Conservation (phyloP, 2,888 invertebrate genomes). For the Galerucella nymphaeae region DNA sequence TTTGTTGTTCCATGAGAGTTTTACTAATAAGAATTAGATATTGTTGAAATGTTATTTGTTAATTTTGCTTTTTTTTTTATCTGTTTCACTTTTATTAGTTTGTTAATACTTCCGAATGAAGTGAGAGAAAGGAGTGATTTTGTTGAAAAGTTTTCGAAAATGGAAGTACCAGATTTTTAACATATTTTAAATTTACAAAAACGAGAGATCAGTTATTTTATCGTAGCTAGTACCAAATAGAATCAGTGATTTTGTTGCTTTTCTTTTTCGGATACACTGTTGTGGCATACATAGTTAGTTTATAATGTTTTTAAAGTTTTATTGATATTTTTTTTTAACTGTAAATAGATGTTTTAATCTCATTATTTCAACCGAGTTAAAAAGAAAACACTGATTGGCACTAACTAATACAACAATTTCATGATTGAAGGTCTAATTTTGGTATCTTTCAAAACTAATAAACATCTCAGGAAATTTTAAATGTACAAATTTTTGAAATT, state of each 20-base stretch:
- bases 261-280: not conserved
- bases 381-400: constrained; percentile 4
- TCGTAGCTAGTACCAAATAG: constrained; percentile 16
- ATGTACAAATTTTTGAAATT: not conserved
- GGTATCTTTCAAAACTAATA: not conserved
- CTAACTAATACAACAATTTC: not conserved
- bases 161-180: constrained; percentile 11
- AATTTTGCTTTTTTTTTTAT: constrained; percentile 13
- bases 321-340: constrained; percentile 1
- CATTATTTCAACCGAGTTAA: not conserved
- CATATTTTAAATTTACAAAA: constrained; percentile 18
- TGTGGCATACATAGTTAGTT: not conserved
- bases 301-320: not conserved
- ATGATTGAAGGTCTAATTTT: not conserved
- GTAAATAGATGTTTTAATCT: not conserved
- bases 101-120: constrained; percentile 12
- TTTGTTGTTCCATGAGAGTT: constrained; percentile 22
- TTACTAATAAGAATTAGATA: constrained; percentile 22
- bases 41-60: constrained; percentile 21
- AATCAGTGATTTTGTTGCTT: constrained; percentile 12
- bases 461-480: constrained; percentile 5
- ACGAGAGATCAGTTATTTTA: constrained; percentile 11
- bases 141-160: constrained; percentile 7
- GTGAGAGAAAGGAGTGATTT: constrained; percentile 12
- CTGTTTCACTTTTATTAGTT: constrained; percentile 17